Percentiles rank a stretch among this genome's conserved stretches.
Conservation (phyloP, 1,140 invertebrate genomes). For the Drosophila repleta region DNA sequence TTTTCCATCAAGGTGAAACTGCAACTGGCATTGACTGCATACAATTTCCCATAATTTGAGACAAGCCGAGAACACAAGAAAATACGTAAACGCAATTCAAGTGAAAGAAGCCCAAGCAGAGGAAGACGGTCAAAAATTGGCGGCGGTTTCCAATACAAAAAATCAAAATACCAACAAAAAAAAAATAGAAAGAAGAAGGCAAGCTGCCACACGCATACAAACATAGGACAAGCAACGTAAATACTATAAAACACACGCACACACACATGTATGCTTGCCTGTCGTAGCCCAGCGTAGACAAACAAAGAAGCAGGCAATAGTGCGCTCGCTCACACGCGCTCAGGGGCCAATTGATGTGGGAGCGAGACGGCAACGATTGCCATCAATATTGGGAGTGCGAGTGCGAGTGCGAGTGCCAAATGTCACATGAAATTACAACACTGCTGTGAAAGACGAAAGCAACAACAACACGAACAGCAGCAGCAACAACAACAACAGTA, state of each 20-base stretch:
- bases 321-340: conserved; percentile 27
- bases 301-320: conserved; percentile 39
- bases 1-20: conserved; percentile 49
- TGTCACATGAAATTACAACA: conserved; percentile 79
- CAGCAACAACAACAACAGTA: conserved; percentile 40
- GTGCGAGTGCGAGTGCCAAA: conserved; percentile 70
- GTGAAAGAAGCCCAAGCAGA: conserved; percentile 10
- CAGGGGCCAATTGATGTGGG: background rate
- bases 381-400: conserved; percentile 48
- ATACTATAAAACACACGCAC: conserved; percentile 33
- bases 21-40: conserved; percentile 43
- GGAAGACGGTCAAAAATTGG: conserved; percentile 52
- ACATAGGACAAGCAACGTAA: conserved; percentile 27
- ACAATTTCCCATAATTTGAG: conserved; percentile 17
- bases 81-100: background rate
- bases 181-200: conserved; percentile 37
- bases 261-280: conserved; percentile 14
- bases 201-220: conserved; percentile 21
- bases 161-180: conserved; percentile 44
- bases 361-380: conserved; percentile 27
- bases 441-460: conserved; percentile 58
- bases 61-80: conserved; percentile 14
- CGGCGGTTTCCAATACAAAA: conserved; percentile 71
- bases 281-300: conserved; percentile 32
- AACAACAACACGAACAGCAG: conserved; percentile 51